Conservation (phyloP, 2,888 invertebrate species). For the Tipula vernalis region DNA sequence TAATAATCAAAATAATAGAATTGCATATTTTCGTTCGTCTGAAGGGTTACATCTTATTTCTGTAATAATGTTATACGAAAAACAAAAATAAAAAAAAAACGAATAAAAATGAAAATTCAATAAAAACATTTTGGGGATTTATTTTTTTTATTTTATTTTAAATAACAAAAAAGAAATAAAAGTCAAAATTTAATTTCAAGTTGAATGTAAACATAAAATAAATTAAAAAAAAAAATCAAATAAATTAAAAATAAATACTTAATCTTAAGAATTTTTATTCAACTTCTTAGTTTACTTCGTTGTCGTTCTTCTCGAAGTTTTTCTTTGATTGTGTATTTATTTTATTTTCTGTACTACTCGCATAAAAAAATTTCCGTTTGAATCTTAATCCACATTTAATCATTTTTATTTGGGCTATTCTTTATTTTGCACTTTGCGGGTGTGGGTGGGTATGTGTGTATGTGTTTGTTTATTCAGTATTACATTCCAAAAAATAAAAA, state of each 20-base stretch:
- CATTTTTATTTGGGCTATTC: background rate
- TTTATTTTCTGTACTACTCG: background rate
- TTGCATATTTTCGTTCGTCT: background rate
- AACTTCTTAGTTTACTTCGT: background rate
- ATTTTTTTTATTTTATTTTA: background rate
- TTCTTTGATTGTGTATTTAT: background rate
- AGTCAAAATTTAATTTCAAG: slow-evolving; percentile 4
- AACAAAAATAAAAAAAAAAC: background rate
- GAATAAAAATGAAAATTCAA: background rate
- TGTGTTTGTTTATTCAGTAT: background rate
- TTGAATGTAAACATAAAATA: background rate
- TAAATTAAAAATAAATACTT: slow-evolving; percentile 4
- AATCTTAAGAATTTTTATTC: background rate
- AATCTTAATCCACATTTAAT: background rate
- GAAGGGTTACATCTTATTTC: background rate
- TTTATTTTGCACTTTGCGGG: background rate
- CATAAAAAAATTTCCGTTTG: background rate
- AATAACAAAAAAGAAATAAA: background rate
- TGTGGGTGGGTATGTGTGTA: background rate
- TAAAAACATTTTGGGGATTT: background rate
- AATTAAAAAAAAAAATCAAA: background rate
- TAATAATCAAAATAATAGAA: background rate
- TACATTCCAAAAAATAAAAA: background rate
- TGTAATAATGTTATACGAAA: background rate
- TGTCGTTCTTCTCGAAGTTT: background rate